These are phyloP conservation scores for Otocyon megalotis DNA, from an alignment of 2,113 vertebrate species.

Conservation along the genomic window DNA sequence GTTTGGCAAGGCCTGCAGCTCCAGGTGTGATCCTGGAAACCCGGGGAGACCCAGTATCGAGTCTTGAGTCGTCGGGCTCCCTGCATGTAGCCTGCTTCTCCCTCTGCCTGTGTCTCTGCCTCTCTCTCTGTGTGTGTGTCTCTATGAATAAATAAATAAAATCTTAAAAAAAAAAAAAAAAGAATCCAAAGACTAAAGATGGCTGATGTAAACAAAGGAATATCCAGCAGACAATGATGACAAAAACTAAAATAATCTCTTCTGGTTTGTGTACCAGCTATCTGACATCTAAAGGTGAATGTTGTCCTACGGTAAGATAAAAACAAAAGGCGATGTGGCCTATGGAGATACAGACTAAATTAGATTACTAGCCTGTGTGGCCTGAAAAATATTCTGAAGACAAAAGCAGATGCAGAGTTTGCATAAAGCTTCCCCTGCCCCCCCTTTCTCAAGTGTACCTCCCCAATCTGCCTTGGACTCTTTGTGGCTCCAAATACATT, in stretches of 20 bases:
- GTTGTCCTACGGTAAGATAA: neutral
- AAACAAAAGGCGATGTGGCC: neutral
- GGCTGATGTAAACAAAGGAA: neutral
- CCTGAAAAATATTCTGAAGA: slow-evolving; percentile 5
- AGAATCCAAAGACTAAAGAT: neutral
- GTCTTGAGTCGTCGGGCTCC: too few species aligned
- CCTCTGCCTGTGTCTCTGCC: too few species aligned
- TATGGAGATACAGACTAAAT: neutral
- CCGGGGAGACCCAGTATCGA: too few species aligned
- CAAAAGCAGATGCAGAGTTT: neutral
- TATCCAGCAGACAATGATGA: neutral
- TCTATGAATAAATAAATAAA: too few species aligned
- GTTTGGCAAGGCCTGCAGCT: too few species aligned
- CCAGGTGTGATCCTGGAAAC: too few species aligned
- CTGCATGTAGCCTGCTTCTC: too few species aligned
- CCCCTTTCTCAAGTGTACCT: neutral
- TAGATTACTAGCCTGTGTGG: neutral
- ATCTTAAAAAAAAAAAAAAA: too few species aligned
- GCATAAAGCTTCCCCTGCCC: neutral
- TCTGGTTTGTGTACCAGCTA: neutral
- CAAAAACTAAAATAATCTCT: neutral
- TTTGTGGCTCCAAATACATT: neutral
- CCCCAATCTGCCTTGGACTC: neutral
- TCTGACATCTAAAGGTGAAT: neutral
- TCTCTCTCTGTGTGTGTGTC: too few species aligned